Evolutionary conservation across 2,888 invertebrate genomes (phyloP), one percentile per base, ranked within the genome.

Genomic region (Lepeophtheirus nordmannii): DNA sequence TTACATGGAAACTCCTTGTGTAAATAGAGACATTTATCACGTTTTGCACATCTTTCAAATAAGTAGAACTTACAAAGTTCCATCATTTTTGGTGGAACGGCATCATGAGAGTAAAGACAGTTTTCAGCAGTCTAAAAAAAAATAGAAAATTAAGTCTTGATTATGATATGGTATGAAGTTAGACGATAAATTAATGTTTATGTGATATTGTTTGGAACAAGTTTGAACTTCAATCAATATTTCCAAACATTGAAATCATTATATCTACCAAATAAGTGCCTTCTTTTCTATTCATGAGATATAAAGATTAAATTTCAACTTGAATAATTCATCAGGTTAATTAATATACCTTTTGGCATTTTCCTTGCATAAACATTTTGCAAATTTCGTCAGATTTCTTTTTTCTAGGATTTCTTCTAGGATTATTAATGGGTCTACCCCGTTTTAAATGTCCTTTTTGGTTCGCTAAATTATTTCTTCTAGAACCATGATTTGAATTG

Each of bases 1-100:
- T 94, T 94, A 78, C 96, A 96, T 20, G 96, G 96, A 76, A 93
- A 96, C 76, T 94, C 93, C 72, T 87, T 84, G 78, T 96, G 96
- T 88, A 96, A 88, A 74, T 91, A 97, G 22, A 89, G 81, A 78
- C 96, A 97, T 77, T 90, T 89, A 72, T 92, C 92, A 72, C 89
- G 85, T 78, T 94, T 96, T 65, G 89, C 87, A 78, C 96, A 96
- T 75, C 89, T 89, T 71, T 91, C 91, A 85, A 88, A 89, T 68
- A 94, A 78, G 78, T 94, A 96, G 78, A 93, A 96, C 78, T 94
- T 96, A 77, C 96, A 97, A 1, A 94, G 78, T 76, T 96, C 96
- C 80, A 88, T 82, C 78, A 92, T 92, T 71, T 89, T 83, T 0
- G 86, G 86, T 58, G 85, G 86, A 65, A 82, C 78, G 60, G 84